Percentiles rank a stretch among this genome's conserved stretches.
Evolutionary conservation across 92 coral and sea anemone species (phyloP).

Genomic region (Montipora capitata): DNA sequence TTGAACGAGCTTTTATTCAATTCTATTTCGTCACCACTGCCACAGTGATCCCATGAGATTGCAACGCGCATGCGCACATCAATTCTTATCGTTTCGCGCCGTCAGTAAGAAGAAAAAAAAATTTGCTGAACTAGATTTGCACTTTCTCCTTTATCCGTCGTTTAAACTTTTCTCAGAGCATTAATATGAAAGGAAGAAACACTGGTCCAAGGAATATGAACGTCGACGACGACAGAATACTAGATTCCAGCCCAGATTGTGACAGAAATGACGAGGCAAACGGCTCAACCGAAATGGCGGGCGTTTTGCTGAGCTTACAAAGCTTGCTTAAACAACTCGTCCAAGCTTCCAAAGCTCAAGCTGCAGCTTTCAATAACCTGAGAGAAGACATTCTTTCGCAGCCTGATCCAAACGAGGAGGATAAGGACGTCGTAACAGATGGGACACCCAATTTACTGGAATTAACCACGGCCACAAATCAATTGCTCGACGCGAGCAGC

Average conservation of each 20-base stretch:
- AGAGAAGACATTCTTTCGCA: too few relatives aligned
- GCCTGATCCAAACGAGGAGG: too few relatives aligned
- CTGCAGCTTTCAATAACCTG: too few relatives aligned
- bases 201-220: too few relatives aligned
- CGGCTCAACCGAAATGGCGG: slow-evolving; percentile 39
- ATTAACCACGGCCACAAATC: slow-evolving; percentile 42
- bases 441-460: slow-evolving; percentile 13
- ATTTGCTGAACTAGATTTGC: too few relatives aligned
- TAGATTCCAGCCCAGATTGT: background rate
- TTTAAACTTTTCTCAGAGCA: background rate
- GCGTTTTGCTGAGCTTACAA: background rate
- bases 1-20: too few relatives aligned
- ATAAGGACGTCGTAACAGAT: background rate
- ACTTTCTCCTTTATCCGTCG: background rate
- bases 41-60: slow-evolving; percentile 53
- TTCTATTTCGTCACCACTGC: slow-evolving; percentile 43
- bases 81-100: too few relatives aligned
- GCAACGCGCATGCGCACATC: background rate
- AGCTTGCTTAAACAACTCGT: too few relatives aligned
- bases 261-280: background rate
- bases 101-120: too few relatives aligned
- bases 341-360: too few relatives aligned
- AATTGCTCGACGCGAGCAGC: slow-evolving; percentile 53
- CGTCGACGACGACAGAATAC: too few relatives aligned
- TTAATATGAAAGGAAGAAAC: too few relatives aligned